Evolutionary conservation across 2,797 vertebrate genomes (phyloP), one percentile per base, ranked within the genome.

Genomic region (Melanotaenia boesemani): DNA sequence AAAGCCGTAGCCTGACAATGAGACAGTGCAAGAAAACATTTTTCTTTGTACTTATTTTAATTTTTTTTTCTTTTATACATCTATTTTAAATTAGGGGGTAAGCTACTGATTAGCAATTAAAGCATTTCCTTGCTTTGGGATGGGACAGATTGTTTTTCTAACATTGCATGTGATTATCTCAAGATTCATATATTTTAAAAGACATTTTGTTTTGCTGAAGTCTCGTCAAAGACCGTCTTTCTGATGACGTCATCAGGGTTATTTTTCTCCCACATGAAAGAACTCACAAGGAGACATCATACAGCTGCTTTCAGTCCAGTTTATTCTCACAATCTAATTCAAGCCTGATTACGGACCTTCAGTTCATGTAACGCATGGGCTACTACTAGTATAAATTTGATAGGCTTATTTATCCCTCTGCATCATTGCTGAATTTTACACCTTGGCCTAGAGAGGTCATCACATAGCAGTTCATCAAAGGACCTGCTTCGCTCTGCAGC

Each of bases 301-400:
- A 59, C 67, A 68, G 28, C 56, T 59, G 56, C 34, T 44, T 58
- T 68, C 28, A 58, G 37, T 58, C 54, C 55, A 68, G 66, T 34
- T 46, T 28, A 58, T 59, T 68, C 24, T 4, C 10, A 48, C 54
- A 67, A 20, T 57, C 37, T 44, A 67, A 57, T 57, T 67, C 26
- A 16, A 57, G 41, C 65, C 37, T 28, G 56, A 67, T 54, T 37
- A 32, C 24, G 37, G 52, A 54, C 8, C 54, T 68, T 9, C 28
- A 32, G 39, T 68, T 22, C 39, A 46, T 26, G 8, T 48, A 24
- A 28, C 54, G 26, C 20, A 59, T n/a, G 28, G 39, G 28, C 20
- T 57, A 44, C 28, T 55, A 39, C 34, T 44, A 36, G 52, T 36
- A 26, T 44, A 32, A 32, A 32, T 32, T 32, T 32, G 32, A 32